Base-by-base conservation (phyloP, 2,888 invertebrate genomes). In the Herminia tarsipennalis region DNA sequence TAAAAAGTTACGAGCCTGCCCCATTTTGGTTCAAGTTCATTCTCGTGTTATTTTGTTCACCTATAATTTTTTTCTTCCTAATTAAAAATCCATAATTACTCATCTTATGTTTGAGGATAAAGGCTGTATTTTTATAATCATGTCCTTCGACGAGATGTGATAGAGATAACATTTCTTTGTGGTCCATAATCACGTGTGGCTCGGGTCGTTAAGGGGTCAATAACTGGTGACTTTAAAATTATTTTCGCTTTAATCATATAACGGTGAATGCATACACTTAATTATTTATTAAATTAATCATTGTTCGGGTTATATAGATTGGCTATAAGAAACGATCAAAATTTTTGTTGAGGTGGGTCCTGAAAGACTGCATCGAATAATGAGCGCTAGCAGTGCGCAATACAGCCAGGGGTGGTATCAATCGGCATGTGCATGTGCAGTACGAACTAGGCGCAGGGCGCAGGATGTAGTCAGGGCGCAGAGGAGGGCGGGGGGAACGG, bases 191-290 rank as follows among this genome's bases (percentile, higher is more conserved):
- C 90, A 91, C 90, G 88, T 91, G 90, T 89, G 84, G 73, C 77
- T 78, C 76, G 73, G 81, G 79, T 86, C 86, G 85, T 83, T 86
- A 83, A 57, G 86, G 86, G 90, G 89, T 91, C 89, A 90, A 83
- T 88, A 88, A 88, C 89, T 88, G 84, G 76, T 76, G 71, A 73
- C 68, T 77, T n/a, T 54, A 54, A 69, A 73, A 67, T 72, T 77
- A 78, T 79, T 83, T 69, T 59, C 20, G 14, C 18, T 46, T 34
- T 47, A 46, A 34, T 56, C 36, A 22, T 20, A 18, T 37, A 16
- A 58, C 51, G 41, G 13, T 17, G 16, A 43, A 47, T 46, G 28
- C 27, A 17, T 40, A 12, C 8, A n/a, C n/a, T 33, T 5, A 33
- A 13, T 20, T 12, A 1, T 13, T 12, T 6, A 12, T 12, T 3